A percentile compares a stretch with the other conserved stretches of the same genome.
Evolutionary conservation across 2,113 vertebrate species (phyloP).

Genomic region (Antechinus stuartii): DNA sequence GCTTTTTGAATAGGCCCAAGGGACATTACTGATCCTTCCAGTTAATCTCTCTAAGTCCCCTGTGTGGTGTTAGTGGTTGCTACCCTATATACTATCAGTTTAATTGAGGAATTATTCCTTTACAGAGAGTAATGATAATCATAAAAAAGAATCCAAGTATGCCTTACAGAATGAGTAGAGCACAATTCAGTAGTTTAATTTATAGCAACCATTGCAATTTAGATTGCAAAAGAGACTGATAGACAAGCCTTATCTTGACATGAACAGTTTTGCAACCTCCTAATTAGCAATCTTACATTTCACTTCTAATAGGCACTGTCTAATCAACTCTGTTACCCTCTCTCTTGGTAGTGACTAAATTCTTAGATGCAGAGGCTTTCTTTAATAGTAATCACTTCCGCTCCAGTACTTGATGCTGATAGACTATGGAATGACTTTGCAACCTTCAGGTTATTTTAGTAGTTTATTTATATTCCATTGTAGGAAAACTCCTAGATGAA

Average conservation of each 20-base stretch:
- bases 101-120: background rate
- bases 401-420: background rate
- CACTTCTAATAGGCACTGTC: background rate
- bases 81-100: background rate
- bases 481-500: background rate
- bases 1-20: background rate
- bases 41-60: background rate
- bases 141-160: background rate
- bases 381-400: background rate
- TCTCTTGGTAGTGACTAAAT: background rate
- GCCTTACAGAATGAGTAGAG: background rate
- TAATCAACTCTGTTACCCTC: background rate
- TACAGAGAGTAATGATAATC: background rate
- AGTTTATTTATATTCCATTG: background rate
- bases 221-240: background rate
- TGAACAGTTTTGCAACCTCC: background rate
- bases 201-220: background rate
- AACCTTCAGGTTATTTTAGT: background rate
- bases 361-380: background rate
- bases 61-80: background rate
- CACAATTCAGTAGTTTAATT: background rate
- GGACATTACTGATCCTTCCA: background rate
- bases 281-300: background rate
- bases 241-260: background rate
- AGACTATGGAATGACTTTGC: background rate